Evolutionary conservation across 2,888 invertebrate species (phyloP).

Genomic region (Julus scandinavius): DNA sequence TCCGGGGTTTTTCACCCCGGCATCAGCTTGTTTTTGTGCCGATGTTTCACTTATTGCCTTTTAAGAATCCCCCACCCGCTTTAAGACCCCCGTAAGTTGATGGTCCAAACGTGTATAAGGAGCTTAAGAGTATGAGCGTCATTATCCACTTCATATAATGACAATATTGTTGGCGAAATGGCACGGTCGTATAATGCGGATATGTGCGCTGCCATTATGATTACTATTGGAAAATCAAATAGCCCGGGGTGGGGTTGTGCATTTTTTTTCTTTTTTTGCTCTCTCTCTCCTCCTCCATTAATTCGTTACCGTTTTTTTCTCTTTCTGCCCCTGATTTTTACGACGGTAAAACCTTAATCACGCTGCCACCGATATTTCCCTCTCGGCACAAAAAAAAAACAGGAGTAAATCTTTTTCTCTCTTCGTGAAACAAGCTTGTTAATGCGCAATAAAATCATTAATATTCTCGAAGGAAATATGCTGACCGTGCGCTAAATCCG

Average conservation of each 20-base stretch:
- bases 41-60: no score
- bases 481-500: conserved; percentile 48
- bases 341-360: conserved; percentile 27
- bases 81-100: not conserved
- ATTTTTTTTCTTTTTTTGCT: not conserved
- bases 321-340: conserved; percentile 25
- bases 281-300: conserved; percentile 5
- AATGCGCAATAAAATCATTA: conserved; percentile 53
- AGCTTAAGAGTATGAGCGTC: not conserved
- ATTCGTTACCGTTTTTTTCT: conserved; percentile 37
- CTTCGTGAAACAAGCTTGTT: conserved; percentile 42
- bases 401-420: conserved; percentile 6
- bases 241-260: not conserved
- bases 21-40: no score
- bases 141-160: conserved; percentile 1
- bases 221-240: not conserved
- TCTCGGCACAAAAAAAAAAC: conserved; percentile 6
- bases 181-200: conserved; percentile 1
- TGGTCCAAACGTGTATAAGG: not conserved
- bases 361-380: conserved; percentile 17
- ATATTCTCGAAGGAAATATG: conserved; percentile 45
- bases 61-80: not conserved
- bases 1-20: no score
- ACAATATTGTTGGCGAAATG: not conserved
- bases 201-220: not conserved